Evolutionary conservation across 2,888 invertebrate genomes (phyloP).

Genomic region (Eledone cirrhosa): DNA sequence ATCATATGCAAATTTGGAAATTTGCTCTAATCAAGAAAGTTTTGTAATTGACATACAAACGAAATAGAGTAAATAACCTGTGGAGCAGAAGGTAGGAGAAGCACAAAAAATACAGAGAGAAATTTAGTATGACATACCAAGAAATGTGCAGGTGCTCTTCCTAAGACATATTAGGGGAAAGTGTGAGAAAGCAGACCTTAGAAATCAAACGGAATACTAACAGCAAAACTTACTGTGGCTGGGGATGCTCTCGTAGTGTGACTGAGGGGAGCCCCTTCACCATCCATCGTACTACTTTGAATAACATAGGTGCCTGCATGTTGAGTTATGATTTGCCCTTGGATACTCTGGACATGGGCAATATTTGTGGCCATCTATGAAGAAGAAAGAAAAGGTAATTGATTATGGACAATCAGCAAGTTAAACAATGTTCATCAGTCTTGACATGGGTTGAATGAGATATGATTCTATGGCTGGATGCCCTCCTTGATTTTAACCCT

Average conservation of each 20-base stretch:
- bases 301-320: slow-evolving; percentile 74
- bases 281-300: slow-evolving; percentile 71
- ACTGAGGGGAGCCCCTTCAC: slow-evolving; percentile 72
- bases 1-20: too few relatives aligned
- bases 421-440: too few relatives aligned
- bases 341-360: slow-evolving; percentile 57
- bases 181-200: slow-evolving; percentile 13
- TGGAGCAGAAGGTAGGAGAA: too few relatives aligned
- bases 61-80: too few relatives aligned
- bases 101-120: too few relatives aligned
- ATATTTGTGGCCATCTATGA: slow-evolving; percentile 43
- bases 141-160: slow-evolving; percentile 3
- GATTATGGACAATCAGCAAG: not conserved
- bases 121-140: not conserved
- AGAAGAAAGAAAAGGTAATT: slow-evolving; percentile 17
- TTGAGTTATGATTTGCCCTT: slow-evolving; percentile 65
- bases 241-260: slow-evolving; percentile 86
- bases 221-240: slow-evolving; percentile 81
- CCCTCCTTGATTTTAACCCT: too few relatives aligned
- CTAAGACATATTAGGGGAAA: not conserved
- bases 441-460: too few relatives aligned
- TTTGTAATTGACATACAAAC: too few relatives aligned
- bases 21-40: too few relatives aligned
- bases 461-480: too few relatives aligned
- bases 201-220: slow-evolving; percentile 22